These are phyloP conservation scores for Vipera latastei DNA, from an alignment of 2,797 vertebrate genomes.

Conservation along the genomic window DNA sequence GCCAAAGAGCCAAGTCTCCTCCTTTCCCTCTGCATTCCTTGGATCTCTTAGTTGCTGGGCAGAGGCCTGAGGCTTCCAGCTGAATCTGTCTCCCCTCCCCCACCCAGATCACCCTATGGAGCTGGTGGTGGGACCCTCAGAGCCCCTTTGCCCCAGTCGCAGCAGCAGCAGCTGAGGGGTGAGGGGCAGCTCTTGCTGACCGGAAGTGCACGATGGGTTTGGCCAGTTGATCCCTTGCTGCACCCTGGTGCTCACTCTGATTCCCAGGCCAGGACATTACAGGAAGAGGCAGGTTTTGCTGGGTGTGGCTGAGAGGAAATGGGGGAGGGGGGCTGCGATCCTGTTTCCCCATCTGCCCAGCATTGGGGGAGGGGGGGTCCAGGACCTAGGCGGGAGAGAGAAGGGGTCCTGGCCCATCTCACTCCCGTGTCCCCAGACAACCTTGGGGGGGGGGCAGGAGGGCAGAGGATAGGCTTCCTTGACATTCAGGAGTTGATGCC, in stretches of 20 bases:
- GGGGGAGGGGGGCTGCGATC: not conserved
- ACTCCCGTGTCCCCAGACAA: not conserved
- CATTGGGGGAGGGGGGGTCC: not conserved
- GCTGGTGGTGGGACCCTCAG: not conserved
- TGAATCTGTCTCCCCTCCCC: not conserved
- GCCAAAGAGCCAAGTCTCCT: not conserved
- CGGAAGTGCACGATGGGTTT: not conserved
- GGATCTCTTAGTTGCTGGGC: not conserved
- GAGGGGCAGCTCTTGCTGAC: not conserved
- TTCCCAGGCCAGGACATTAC: not conserved
- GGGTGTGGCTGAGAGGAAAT: not conserved
- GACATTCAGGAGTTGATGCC: not conserved
- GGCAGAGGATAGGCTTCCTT: not conserved
- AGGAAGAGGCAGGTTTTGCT: not conserved
- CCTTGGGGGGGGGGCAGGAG: not conserved
- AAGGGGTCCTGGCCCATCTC: not conserved
- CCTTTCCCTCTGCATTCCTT: not conserved
- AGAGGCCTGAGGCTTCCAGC: not conserved
- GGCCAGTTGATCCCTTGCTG: not conserved
- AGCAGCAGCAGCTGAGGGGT: not conserved
- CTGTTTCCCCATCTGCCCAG: not conserved
- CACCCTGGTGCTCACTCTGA: not conserved
- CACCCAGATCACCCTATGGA: not conserved
- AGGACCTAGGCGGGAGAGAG: no score
- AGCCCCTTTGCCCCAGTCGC: not conserved